Conservation (phyloP, 2,797 vertebrate genomes). For the Megaceryle alcyon region DNA sequence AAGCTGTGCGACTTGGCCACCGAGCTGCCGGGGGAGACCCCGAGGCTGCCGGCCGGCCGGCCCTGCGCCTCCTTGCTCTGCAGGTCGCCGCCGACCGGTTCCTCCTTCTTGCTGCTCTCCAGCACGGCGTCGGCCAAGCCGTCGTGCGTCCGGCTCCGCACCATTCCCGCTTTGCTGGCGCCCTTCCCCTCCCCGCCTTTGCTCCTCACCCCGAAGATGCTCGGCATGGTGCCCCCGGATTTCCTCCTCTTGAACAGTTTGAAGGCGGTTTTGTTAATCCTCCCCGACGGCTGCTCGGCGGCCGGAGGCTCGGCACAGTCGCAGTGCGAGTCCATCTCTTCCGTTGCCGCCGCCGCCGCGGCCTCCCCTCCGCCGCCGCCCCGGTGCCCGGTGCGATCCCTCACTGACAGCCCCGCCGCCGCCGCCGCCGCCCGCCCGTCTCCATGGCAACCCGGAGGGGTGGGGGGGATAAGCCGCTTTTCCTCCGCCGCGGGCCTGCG, state of each 20-base stretch:
- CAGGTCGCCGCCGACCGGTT: constrained; percentile 27
- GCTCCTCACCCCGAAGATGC: constrained; percentile 94
- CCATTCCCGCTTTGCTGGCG: constrained; percentile 81
- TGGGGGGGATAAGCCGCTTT: constrained; percentile 84
- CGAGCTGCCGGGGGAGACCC: constrained; percentile 74
- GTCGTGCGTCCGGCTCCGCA: constrained; percentile 94
- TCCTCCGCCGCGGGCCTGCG: constrained; percentile 86
- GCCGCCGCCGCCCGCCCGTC: constrained; percentile 78
- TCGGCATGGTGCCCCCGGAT: constrained; percentile 90
- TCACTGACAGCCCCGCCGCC: constrained; percentile 76
- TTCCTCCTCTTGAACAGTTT: constrained; percentile 94
- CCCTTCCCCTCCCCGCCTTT: constrained; percentile 85
- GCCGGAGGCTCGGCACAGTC: constrained; percentile 87
- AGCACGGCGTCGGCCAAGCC: constrained; percentile 87
- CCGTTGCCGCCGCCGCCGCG: constrained; percentile 48
- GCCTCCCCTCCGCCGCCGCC: constrained; percentile 69
- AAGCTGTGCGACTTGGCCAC: constrained; percentile 96
- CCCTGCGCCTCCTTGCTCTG: constrained; percentile 39
- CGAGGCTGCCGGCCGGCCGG: constrained; percentile 72
- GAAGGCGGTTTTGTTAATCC: constrained; percentile 97
- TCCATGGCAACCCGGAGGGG: constrained; percentile 76
- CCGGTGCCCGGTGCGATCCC: constrained; percentile 73
- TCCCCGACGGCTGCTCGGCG: constrained; percentile 90
- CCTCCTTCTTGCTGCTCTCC: constrained; percentile 78
- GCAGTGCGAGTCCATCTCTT: constrained; percentile 92